phyloP scores from a whole-genome alignment of 2,888 invertebrate genomes.

The Meiosimyza platycephala region DNA sequence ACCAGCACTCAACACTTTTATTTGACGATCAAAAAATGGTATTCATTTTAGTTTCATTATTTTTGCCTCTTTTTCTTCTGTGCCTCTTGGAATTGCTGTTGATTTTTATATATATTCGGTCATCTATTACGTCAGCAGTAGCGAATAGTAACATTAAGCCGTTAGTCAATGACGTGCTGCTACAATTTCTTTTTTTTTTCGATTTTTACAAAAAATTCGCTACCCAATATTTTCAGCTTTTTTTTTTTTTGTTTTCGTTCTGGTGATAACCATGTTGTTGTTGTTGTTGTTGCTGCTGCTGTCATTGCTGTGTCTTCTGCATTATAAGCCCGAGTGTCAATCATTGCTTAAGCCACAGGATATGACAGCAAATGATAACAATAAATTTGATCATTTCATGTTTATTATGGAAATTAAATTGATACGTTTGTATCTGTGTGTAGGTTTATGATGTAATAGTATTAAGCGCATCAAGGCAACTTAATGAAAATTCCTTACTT shows the following conservation, averaged over 20 bases:
- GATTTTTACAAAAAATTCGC: not conserved
- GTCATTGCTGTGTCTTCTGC: not conserved
- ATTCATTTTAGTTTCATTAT: too few species aligned
- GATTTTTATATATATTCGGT: too few species aligned
- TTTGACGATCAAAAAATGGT: too few species aligned
- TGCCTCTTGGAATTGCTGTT: too few species aligned
- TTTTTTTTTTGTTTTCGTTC: slow-evolving; percentile 9
- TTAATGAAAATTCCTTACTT: too few species aligned
- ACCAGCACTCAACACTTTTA: too few species aligned
- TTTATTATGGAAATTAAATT: slow-evolving; percentile 62
- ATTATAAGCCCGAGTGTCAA: slow-evolving; percentile 51
- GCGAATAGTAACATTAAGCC: not conserved
- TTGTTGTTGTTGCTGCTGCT: slow-evolving; percentile 22
- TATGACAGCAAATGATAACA: slow-evolving; percentile 51
- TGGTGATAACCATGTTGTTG: not conserved
- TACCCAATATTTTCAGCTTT: slow-evolving; percentile 20
- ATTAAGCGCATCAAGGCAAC: too few species aligned
- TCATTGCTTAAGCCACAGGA: slow-evolving; percentile 53
- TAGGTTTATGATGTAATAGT: too few species aligned
- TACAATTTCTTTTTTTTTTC: slow-evolving; percentile 2
- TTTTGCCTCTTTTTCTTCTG: too few species aligned
- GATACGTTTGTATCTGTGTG: slow-evolving; percentile 42
- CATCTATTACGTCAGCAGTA: too few species aligned
- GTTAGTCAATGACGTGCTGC: slow-evolving; percentile 6
- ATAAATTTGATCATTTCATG: slow-evolving; percentile 49